Evolutionary conservation across 2,888 invertebrate species (phyloP).

Genomic region (Mythimna impura): DNA sequence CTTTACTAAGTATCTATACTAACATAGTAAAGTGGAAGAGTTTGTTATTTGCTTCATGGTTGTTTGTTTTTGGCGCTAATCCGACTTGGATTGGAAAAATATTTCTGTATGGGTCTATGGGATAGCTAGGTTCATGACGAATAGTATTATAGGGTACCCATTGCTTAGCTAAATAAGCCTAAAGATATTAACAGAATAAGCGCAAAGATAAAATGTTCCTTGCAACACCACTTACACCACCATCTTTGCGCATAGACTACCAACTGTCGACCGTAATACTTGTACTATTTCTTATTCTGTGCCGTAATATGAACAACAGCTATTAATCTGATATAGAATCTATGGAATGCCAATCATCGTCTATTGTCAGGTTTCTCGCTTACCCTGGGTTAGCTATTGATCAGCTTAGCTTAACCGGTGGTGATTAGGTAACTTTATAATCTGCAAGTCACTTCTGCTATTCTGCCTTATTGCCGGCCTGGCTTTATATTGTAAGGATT

Average conservation of each 20-base stretch:
- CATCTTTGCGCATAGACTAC: not conserved
- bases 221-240: not conserved
- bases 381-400: not conserved
- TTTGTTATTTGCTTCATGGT: too few relatives aligned
- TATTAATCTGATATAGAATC: slow-evolving; percentile 11
- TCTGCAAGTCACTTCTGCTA: slow-evolving; percentile 19
- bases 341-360: slow-evolving; percentile 5
- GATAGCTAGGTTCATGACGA: too few relatives aligned
- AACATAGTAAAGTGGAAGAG: too few relatives aligned
- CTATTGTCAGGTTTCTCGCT: not conserved
- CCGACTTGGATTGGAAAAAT: too few relatives aligned
- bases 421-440: slow-evolving; percentile 14
- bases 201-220: not conserved
- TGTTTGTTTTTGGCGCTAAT: too few relatives aligned
- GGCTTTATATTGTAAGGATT: too few relatives aligned
- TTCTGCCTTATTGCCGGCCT: not conserved
- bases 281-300: too few relatives aligned
- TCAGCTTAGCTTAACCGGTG: slow-evolving; percentile 1
- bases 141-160: too few relatives aligned
- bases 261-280: not conserved
- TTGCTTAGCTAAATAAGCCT: too few relatives aligned
- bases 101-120: too few relatives aligned
- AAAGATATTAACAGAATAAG: too few relatives aligned
- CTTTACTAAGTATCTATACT: too few relatives aligned
- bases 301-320: not conserved